Evolutionary conservation across 2,113 vertebrate genomes (phyloP).

Genomic region (Amblyornis subalaris): DNA sequence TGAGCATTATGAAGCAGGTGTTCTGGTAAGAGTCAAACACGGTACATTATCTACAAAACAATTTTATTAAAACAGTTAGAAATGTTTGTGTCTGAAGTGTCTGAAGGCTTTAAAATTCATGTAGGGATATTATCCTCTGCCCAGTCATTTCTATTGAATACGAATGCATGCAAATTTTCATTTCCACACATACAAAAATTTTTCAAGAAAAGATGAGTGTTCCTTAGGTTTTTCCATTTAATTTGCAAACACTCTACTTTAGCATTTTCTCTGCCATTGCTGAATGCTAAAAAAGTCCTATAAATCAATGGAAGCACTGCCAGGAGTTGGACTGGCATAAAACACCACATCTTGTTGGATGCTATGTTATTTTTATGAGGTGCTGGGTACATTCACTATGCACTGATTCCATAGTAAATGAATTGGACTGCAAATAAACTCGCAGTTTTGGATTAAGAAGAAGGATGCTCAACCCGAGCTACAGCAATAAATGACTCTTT

Average conservation of each 20-base stretch:
- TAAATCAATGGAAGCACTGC: neutral
- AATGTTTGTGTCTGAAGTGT: neutral
- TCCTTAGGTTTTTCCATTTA: neutral
- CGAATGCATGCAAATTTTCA: neutral
- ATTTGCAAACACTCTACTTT: neutral
- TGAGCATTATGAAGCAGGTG: slow-evolving; percentile 16
- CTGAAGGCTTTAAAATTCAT: slow-evolving; percentile 2
- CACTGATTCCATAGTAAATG: neutral
- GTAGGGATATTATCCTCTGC: neutral
- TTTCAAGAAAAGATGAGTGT: neutral
- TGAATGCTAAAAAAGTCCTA: neutral
- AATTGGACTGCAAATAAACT: neutral
- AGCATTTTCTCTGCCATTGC: neutral
- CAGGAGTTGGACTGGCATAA: neutral
- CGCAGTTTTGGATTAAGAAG: neutral
- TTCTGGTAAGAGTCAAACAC: slow-evolving; percentile 25
- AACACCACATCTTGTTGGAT: neutral
- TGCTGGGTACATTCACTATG: neutral
- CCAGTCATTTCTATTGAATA: neutral
- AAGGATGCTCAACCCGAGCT: neutral
- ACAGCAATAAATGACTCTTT: neutral
- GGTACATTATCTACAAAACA: neutral
- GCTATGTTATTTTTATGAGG: neutral
- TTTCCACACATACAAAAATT: neutral
- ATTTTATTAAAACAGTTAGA: neutral